Conservation (phyloP, 1,140 invertebrate species). For the Apis dorsata region DNA sequence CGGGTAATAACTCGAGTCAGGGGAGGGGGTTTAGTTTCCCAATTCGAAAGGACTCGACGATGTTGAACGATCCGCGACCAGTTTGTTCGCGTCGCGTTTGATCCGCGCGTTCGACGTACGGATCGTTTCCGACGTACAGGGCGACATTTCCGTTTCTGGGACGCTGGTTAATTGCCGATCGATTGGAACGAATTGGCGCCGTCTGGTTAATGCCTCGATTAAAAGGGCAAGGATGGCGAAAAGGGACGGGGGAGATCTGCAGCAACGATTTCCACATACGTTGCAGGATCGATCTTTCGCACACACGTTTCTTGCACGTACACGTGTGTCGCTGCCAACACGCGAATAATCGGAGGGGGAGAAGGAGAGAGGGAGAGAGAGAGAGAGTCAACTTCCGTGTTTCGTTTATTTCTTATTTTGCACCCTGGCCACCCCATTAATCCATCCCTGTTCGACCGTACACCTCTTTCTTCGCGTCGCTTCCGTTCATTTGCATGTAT, state of each 20-base stretch:
- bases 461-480: neutral
- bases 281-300: conserved; percentile 5
- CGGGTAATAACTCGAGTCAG: conserved; percentile 30
- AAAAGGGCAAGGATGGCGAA: conserved; percentile 54
- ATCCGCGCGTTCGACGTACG: neutral
- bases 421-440: conserved; percentile 13
- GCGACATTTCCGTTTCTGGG: conserved; percentile 37
- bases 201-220: conserved; percentile 70
- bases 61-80: conserved; percentile 15
- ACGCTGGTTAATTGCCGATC: conserved; percentile 69
- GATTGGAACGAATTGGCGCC: conserved; percentile 72
- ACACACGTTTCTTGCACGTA: neutral
- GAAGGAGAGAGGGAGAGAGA: neutral
- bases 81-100: conserved; percentile 42
- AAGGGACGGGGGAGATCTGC: neutral
- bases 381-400: conserved; percentile 10
- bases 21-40: neutral
- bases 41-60: neutral
- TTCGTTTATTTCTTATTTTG: conserved; percentile 42
- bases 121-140: neutral
- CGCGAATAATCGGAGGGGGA: conserved; percentile 8
- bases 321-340: neutral
- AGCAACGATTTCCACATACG: neutral
- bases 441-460: neutral
- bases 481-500: conserved; percentile 38